A percentile compares a stretch with the other conserved stretches of the same genome.
These are phyloP conservation scores for Blastomussa wellsi DNA, from an alignment of 92 coral and sea anemone genomes.

Conservation along the genomic window DNA sequence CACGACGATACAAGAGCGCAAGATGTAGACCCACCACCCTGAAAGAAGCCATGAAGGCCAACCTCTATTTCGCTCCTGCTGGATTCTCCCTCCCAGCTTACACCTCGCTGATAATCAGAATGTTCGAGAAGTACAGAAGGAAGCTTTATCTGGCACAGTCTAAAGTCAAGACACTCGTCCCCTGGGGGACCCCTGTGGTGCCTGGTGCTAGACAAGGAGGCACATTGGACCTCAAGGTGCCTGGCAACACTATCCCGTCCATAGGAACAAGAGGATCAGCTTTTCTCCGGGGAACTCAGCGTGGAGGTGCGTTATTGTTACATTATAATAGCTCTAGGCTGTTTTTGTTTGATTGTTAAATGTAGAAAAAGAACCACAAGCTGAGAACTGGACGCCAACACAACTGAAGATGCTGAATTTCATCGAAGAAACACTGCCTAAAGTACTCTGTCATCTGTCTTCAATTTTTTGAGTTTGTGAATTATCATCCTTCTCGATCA, in stretches of 20 bases:
- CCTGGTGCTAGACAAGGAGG: constrained; percentile 27
- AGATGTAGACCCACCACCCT: constrained; percentile 18
- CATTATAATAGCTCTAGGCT: too few species aligned
- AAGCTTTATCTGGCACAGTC: constrained; percentile 23
- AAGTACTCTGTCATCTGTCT: too few species aligned
- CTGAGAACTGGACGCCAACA: too few species aligned
- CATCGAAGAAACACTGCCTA: too few species aligned
- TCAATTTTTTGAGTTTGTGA: too few species aligned
- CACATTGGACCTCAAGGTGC: constrained; percentile 11
- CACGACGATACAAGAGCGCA: constrained; percentile 31
- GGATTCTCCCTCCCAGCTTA: constrained; percentile 27
- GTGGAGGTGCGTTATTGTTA: constrained; percentile 11
- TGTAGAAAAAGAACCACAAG: too few species aligned
- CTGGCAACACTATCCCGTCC: neutral
- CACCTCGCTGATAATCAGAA: constrained; percentile 20
- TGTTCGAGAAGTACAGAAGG: constrained; percentile 41
- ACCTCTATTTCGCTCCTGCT: constrained; percentile 40
- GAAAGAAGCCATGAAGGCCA: constrained; percentile 35
- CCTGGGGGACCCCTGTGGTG: constrained; percentile 40
- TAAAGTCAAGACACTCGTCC: constrained; percentile 11
- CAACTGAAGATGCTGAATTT: too few species aligned
- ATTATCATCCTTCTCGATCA: too few species aligned
- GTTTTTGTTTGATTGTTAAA: too few species aligned
- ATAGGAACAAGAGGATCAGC: neutral
- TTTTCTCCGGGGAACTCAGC: constrained; percentile 4